A percentile compares a stretch with the other conserved stretches of the same genome.
Evolutionary conservation across 2,797 vertebrate species (phyloP).

Genomic region (Sylvia borin): DNA sequence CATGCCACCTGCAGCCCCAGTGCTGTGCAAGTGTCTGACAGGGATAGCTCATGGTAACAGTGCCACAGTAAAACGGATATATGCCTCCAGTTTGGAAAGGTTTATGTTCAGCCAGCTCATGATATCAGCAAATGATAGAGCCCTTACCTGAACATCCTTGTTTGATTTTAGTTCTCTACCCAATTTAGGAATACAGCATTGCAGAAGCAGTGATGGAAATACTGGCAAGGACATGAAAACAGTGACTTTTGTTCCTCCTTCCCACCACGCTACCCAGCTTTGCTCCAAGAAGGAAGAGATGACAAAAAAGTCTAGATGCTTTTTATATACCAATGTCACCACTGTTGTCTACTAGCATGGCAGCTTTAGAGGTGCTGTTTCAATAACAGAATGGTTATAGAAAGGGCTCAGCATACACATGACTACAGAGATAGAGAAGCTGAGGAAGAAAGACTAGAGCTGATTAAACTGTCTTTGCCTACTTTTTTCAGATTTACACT

Average conservation of each 20-base stretch:
- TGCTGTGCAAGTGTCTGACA: background rate
- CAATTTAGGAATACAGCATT: background rate
- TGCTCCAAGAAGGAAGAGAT: background rate
- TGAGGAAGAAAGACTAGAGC: background rate
- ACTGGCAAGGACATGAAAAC: background rate
- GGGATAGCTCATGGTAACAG: background rate
- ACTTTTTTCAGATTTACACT: background rate
- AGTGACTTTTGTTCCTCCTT: background rate
- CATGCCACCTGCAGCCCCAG: background rate
- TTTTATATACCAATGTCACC: background rate
- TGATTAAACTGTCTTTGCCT: background rate
- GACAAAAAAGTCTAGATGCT: background rate
- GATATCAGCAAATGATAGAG: background rate
- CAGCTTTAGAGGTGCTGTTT: background rate
- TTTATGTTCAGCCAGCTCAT: background rate
- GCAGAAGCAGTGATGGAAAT: background rate
- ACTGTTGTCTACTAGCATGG: background rate
- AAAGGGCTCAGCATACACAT: background rate
- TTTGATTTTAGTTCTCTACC: background rate
- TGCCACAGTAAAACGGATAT: background rate
- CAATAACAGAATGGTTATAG: background rate
- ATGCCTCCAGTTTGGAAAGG: background rate
- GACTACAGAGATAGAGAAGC: background rate
- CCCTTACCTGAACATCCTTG: background rate
- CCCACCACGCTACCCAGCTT: background rate